Evolutionary conservation across 2,888 invertebrate species (phyloP).

Genomic region (Abrostola tripartita): DNA sequence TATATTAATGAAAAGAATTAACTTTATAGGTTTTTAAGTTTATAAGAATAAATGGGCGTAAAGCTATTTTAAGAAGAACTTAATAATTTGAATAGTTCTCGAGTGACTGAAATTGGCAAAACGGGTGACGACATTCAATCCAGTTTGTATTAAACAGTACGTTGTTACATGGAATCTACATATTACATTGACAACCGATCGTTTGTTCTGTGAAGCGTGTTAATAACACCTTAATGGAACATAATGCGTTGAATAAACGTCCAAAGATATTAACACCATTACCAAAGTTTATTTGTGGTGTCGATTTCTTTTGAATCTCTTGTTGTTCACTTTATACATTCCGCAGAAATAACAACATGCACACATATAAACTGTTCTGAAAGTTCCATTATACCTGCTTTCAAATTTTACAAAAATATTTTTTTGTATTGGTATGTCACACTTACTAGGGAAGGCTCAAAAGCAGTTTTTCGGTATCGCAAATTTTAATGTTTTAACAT

Average conservation of each 20-base stretch:
- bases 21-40: slow-evolving; percentile 59
- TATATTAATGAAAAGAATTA: slow-evolving; percentile 33
- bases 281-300: slow-evolving; percentile 16
- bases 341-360: neutral
- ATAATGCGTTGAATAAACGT: slow-evolving; percentile 13
- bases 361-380: neutral
- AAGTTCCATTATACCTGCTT: too few species aligned
- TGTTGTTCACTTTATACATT: slow-evolving; percentile 7
- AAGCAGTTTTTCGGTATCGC: neutral
- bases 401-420: too few species aligned
- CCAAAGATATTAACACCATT: slow-evolving; percentile 18
- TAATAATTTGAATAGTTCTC: slow-evolving; percentile 72
- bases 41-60: slow-evolving; percentile 63
- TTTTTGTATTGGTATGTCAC: neutral
- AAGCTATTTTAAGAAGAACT: slow-evolving; percentile 69
- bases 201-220: slow-evolving; percentile 34
- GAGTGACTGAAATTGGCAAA: slow-evolving; percentile 65
- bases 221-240: slow-evolving; percentile 29
- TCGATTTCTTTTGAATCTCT: slow-evolving; percentile 16
- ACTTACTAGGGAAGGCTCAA: neutral
- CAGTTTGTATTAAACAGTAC: slow-evolving; percentile 57
- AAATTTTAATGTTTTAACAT: slow-evolving; percentile 8
- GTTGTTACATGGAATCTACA: slow-evolving; percentile 62
- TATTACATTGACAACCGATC: slow-evolving; percentile 48
- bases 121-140: slow-evolving; percentile 67